A percentile compares a stretch with the other conserved stretches of the same genome.
Evolutionary conservation across 2,113 vertebrate genomes (phyloP).

Genomic region (Nipponia nippon): DNA sequence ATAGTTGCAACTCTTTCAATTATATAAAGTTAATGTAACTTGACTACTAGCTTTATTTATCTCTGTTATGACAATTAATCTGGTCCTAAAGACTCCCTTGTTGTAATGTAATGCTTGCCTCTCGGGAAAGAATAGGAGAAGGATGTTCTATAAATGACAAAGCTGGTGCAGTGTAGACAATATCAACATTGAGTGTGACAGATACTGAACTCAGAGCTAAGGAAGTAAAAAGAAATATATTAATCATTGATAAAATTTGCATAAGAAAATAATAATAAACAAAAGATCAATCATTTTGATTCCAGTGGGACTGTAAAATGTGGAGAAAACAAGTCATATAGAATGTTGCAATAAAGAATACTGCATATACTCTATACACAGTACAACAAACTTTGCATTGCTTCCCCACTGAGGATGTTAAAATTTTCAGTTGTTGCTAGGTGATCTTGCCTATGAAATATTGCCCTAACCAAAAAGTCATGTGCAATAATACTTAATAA

Average conservation of each 20-base stretch:
- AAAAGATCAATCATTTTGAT: background rate
- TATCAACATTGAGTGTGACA: background rate
- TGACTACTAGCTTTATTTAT: background rate
- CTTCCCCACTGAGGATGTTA: background rate
- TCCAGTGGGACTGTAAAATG: background rate
- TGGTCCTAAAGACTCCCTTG: background rate
- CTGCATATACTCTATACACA: background rate
- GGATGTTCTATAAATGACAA: slow-evolving; percentile 17
- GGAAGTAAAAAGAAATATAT: slow-evolving; percentile 19
- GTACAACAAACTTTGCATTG: background rate
- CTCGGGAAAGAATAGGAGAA: background rate
- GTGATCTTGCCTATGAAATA: background rate
- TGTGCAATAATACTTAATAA: background rate
- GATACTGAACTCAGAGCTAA: slow-evolving; percentile 39
- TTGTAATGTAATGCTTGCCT: background rate
- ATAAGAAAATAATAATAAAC: background rate
- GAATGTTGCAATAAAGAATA: background rate
- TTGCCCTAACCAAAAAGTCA: background rate
- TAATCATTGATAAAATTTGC: background rate
- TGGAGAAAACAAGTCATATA: background rate
- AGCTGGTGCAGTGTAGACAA: background rate
- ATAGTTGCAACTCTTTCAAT: background rate
- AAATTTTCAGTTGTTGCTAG: background rate
- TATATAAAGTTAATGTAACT: background rate
- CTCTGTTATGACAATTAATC: background rate